Evolutionary conservation across 2,797 vertebrate genomes (phyloP).

Genomic region (Streptopelia turtur): DNA sequence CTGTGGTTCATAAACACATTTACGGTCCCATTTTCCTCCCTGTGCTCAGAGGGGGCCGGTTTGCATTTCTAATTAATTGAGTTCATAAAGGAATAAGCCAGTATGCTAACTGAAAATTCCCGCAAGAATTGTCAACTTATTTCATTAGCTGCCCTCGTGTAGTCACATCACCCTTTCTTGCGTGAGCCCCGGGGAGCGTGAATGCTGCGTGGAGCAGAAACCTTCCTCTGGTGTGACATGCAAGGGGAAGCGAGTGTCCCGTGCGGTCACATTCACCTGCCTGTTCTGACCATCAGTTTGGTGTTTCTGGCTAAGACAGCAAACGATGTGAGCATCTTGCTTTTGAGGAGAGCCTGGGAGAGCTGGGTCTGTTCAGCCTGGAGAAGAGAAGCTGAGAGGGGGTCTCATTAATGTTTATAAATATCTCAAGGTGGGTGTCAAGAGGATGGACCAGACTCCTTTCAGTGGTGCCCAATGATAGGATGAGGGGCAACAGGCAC

Average conservation of each 20-base stretch:
- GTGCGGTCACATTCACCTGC: accelerated
- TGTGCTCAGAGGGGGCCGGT: constrained; percentile 11
- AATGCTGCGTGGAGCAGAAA: background rate
- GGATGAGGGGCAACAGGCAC: no score
- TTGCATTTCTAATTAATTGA: constrained; percentile 56
- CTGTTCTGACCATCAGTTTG: background rate
- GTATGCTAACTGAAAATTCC: constrained; percentile 25
- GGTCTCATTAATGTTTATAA: no score
- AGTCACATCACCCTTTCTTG: background rate
- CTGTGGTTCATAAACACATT: constrained; percentile 46
- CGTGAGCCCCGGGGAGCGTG: background rate
- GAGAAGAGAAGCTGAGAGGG: no score
- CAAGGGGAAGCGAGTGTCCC: background rate
- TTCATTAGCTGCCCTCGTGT: background rate
- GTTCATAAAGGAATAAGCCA: constrained; percentile 33
- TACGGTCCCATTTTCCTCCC: constrained; percentile 8
- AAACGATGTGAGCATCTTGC: background rate
- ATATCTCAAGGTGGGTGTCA: no score
- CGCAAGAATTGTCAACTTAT: constrained; percentile 1
- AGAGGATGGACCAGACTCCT: no score
- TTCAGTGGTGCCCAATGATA: no score
- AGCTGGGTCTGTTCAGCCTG: no score
- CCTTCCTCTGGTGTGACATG: background rate
- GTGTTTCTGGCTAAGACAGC: background rate
- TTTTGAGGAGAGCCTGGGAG: no score